Base-by-base conservation (phyloP, 2,113 vertebrate genomes). In the Catharus minimus region DNA sequence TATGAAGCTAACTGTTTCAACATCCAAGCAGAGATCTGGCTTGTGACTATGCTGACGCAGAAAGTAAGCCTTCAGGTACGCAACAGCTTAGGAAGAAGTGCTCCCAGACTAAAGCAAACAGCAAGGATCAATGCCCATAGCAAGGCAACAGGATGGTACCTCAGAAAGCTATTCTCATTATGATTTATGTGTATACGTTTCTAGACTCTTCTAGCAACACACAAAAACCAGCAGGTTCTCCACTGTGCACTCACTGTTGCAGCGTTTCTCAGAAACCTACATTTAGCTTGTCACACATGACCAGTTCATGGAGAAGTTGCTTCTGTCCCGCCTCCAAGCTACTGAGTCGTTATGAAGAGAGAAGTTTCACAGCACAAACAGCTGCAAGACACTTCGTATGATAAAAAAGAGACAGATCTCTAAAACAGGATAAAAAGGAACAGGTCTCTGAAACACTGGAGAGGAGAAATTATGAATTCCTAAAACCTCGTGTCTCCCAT, bases 81-180 rank as follows among this genome's bases (percentile, higher is more conserved):
- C 60, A 90, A 50, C 0, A 60, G 11, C 41, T 88, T 36, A 75
- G 22, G 39, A 68, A 90, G n/a, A 81, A 75, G n/a, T 27, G 27
- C 33, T 53, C 33, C 58, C n/a, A 49, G 52, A 30, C 24, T 38
- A 38, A 60, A 81, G 81, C 17, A 68, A 73, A 67, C 13, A 55
- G 74, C 33, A 49, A 66, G 46, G 44, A 89, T 57, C 58, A 78
- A 53, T 21, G 24, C 13, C 27, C 23, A 23, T 2, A 69, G 46
- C 38, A 84, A 75, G 33, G 33, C 62, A 93, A 61, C 6, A 23
- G 14, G 38, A 92, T 26, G 33, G 10, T 15, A 11, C 36, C 46
- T 73, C 0, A 0, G 53, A 82, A 90, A 86, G 30, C 21, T 8
- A 4, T 9, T 9, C 43, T 58, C 0, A 0, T 39, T 38, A 20